A percentile compares a stretch with the other conserved stretches of the same genome.
These are phyloP conservation scores for Lasiurus cinereus DNA, from an alignment of 2,113 vertebrate species.

Conservation along the genomic window DNA sequence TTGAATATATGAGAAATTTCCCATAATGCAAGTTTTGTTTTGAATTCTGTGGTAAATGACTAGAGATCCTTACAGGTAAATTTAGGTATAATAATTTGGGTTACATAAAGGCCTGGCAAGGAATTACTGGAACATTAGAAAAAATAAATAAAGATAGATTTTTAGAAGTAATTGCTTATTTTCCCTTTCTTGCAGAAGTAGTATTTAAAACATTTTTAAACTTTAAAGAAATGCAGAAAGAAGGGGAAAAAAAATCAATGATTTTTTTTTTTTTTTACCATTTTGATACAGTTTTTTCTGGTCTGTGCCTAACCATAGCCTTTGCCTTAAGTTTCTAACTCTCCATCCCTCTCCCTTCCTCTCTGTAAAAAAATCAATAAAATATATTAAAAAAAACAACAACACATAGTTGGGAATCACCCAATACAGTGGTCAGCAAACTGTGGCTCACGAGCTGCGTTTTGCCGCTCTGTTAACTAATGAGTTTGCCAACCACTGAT, in stretches of 20 bases:
- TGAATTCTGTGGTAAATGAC: neutral
- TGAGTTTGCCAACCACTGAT: too few relatives aligned
- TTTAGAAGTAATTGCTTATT: neutral
- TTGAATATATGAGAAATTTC: neutral
- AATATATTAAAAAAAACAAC: too few relatives aligned
- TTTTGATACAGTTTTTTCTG: neutral
- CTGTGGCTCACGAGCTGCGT: too few relatives aligned
- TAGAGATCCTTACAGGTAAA: neutral
- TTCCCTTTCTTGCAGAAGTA: neutral
- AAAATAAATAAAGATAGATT: neutral
- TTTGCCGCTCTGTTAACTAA: too few relatives aligned
- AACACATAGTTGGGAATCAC: neutral
- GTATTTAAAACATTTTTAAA: constrained; percentile 13
- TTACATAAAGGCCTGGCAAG: neutral
- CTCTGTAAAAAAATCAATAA: too few relatives aligned
- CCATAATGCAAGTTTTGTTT: neutral
- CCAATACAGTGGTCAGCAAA: neutral
- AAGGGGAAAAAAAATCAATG: neutral
- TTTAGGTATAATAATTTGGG: neutral
- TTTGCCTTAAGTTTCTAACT: neutral
- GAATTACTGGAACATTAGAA: neutral
- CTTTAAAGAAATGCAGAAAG: neutral
- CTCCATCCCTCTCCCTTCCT: too few relatives aligned
- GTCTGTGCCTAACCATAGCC: neutral
- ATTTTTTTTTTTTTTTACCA: neutral